These are phyloP conservation scores for Xenopus laevis DNA, from an alignment of 2,113 vertebrate species.

Conservation along the genomic window DNA sequence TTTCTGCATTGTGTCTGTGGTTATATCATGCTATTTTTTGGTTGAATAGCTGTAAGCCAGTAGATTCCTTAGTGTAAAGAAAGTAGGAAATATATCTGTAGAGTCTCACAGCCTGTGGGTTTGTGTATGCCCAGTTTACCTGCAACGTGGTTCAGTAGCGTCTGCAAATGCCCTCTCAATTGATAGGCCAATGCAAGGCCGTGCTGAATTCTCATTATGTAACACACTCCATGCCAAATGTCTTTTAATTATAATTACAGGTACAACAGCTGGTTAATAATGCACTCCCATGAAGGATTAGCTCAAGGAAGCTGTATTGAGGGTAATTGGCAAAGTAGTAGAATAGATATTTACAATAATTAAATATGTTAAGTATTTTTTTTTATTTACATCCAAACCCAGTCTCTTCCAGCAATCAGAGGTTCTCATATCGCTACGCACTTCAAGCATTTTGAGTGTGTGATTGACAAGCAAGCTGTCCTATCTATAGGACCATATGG, in stretches of 20 bases:
- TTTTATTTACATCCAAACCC: neutral
- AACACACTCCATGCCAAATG: neutral
- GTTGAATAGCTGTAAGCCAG: too few species aligned
- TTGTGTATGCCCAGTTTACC: neutral
- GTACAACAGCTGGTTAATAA: conserved; percentile 11
- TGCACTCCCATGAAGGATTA: conserved; percentile 43
- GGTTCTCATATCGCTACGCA: conserved; percentile 58
- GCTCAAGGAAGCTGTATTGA: conserved; percentile 53
- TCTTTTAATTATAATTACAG: neutral
- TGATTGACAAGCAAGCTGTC: conserved; percentile 77
- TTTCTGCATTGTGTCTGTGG: too few species aligned
- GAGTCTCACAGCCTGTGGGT: neutral
- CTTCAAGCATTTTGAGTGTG: conserved; percentile 58
- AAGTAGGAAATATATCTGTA: too few species aligned
- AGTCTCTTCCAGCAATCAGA: conserved; percentile 44
- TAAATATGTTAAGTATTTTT: conserved; percentile 3
- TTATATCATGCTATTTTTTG: too few species aligned
- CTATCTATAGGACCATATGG: conserved; percentile 79
- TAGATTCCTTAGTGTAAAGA: too few species aligned
- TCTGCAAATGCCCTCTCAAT: conserved; percentile 12
- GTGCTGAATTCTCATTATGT: neutral
- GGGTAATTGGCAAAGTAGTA: conserved; percentile 48
- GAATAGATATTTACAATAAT: conserved; percentile 26
- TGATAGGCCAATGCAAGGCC: neutral
- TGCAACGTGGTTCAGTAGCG: neutral